Conservation (phyloP, 2,888 invertebrate genomes). For the Ichneumoninae sp. region DNA sequence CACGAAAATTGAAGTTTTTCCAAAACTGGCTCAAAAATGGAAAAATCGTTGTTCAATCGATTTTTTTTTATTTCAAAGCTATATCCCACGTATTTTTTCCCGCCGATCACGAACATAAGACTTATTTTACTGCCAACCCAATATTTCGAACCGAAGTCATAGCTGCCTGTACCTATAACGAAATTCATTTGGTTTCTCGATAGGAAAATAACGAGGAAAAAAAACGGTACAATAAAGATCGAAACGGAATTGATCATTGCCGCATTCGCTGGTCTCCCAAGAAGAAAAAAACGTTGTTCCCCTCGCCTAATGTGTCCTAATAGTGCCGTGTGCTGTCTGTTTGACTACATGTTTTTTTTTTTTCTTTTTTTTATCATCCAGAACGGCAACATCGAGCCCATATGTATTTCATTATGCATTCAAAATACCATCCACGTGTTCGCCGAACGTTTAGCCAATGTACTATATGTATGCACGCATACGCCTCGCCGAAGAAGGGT, state of each 20-base stretch:
- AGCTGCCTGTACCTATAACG: not conserved
- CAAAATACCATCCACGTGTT: constrained; percentile 77
- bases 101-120: too few species aligned
- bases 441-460: constrained; percentile 47
- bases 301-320: constrained; percentile 4
- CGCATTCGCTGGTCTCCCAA: not conserved
- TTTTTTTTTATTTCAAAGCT: too few species aligned
- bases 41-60: too few species aligned
- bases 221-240: not conserved
- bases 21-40: too few species aligned
- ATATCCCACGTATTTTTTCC: too few species aligned
- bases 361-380: constrained; percentile 29
- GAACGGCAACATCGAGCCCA: constrained; percentile 20
- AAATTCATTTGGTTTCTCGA: not conserved
- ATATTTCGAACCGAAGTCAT: too few species aligned
- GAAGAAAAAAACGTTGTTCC: not conserved
- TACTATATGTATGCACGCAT: constrained; percentile 44
- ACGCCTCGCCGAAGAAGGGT: constrained; percentile 36
- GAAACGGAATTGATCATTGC: constrained; percentile 2
- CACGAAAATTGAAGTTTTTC: too few species aligned
- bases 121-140: too few species aligned
- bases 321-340: constrained; percentile 7
- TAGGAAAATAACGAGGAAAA: not conserved
- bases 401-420: constrained; percentile 77
- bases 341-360: constrained; percentile 35